Conservation (phyloP, 2,888 invertebrate species). For the Drosophila subsilvestris region DNA sequence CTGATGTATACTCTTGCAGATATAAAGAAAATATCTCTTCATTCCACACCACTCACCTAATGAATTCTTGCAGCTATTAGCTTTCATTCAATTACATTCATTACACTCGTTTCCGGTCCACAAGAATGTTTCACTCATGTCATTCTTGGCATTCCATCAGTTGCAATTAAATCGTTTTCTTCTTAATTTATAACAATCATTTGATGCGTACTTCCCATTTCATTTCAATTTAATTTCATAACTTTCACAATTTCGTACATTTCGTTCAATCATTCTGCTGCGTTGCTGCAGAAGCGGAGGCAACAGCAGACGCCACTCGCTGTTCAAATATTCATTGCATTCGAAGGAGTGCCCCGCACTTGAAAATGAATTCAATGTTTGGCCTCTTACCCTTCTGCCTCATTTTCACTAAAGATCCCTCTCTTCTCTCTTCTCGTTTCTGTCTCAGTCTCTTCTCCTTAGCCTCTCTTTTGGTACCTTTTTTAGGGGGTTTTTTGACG, state of each 20-base stretch:
- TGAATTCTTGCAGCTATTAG: background rate
- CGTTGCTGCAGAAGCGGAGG: background rate
- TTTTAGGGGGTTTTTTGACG: background rate
- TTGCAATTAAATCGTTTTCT: background rate
- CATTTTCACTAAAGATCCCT: background rate
- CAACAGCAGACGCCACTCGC: background rate
- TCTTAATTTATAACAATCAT: background rate
- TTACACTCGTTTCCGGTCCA: background rate
- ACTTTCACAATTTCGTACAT: background rate
- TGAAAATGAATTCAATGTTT: background rate
- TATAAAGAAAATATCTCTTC: too few relatives aligned
- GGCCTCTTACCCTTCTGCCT: background rate
- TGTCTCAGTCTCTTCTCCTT: background rate
- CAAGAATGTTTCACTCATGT: background rate
- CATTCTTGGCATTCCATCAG: background rate
- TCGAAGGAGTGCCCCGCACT: background rate
- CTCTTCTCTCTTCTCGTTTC: background rate
- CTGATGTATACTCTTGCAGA: background rate
- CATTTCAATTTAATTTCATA: background rate
- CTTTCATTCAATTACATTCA: background rate
- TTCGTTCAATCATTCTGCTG: background rate
- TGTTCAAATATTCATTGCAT: conserved; percentile 40
- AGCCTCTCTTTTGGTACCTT: background rate
- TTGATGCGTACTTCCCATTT: background rate
- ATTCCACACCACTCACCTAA: background rate